Base-by-base conservation (phyloP, 53 echinoderm and acorn worm genomes). In the Henricia sp. region DNA sequence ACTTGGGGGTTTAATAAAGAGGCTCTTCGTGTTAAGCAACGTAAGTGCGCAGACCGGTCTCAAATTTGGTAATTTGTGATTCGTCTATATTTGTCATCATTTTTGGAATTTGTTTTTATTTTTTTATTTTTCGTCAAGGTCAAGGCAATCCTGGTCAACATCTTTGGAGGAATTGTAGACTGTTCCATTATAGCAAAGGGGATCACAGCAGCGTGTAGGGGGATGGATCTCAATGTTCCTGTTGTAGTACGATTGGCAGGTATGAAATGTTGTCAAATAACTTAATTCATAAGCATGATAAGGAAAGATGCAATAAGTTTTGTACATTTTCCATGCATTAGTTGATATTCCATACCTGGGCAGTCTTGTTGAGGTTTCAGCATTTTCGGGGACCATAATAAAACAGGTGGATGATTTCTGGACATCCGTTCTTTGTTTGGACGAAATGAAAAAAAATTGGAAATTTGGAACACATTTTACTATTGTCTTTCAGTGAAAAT, bases 91-190 rank as follows among this genome's bases (percentile, higher is more conserved):
- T 4, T 30, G 34, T 37, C 20, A 25, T 1, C 70, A 70, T 2
- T 41, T 37, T 70, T 2, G 4, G 20, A 16, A 16, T 21, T 30
- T 70, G 5, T 4, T 9, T 68, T 74, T 74, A 1, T 10, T 5
- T 37, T 67, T 70, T 52, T 62, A n/a, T 54, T 39, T 41, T 35
- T 0, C 62, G 69, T 28, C 29, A 77, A 96, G 96, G 96, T 96
- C 24, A 90, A 94, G 86, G 88, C 94, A 71, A 94, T 97, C 63
- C 62, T 97, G 24, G 97, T 97, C 27, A 97, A 97, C 83, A 90
- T 96, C 16, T 97, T 97, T 88, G 97, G 97, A 69, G 97, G 97
- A 27, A 97, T 97, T 50, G 97, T 97, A 57, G 94, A 94, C 78
- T 94, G 94, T 74, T 89, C 94, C 43, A 92, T 90, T 57, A 92